phyloP scores from a whole-genome alignment of 2,888 invertebrate species.

The Phymatocera aterrima region DNA sequence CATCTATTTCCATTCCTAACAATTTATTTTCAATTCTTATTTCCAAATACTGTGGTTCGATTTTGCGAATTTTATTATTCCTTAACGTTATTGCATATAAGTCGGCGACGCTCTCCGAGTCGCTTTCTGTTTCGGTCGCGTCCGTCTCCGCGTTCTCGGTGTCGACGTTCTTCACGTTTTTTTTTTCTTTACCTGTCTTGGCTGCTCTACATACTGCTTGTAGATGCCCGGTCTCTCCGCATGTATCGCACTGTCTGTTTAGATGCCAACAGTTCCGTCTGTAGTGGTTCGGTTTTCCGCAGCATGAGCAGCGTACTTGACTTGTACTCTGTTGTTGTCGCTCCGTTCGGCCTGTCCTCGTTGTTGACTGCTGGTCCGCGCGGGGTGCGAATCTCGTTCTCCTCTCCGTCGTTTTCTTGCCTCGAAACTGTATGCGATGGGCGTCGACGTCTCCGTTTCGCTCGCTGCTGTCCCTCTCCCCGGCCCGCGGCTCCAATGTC shows the following conservation, averaged over 20 bases:
- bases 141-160: not conserved
- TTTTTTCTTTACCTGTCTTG: constrained; percentile 10
- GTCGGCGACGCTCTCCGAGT: not conserved
- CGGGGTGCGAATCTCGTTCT: not conserved
- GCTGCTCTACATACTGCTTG: constrained; percentile 25
- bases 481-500: not conserved
- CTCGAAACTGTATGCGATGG: no score
- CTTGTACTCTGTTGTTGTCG: not conserved
- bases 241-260: constrained; percentile 33
- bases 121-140: constrained; percentile 7
- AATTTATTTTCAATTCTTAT: constrained; percentile 17
- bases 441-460: no score
- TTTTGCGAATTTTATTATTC: not conserved
- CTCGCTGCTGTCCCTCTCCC: not conserved
- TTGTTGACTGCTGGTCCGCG: constrained; percentile 14
- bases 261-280: constrained; percentile 17
- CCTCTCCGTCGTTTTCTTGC: not conserved
- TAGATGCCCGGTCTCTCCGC: constrained; percentile 40
- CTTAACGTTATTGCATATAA: not conserved
- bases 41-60: constrained; percentile 46
- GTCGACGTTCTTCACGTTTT: not conserved
- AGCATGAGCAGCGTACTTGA: constrained; percentile 33
- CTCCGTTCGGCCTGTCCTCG: not conserved
- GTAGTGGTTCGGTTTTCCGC: constrained; percentile 24
- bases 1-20: constrained; percentile 48